These are phyloP conservation scores for Platichthys flesus DNA, from an alignment of 2,113 vertebrate genomes.

Conservation along the genomic window DNA sequence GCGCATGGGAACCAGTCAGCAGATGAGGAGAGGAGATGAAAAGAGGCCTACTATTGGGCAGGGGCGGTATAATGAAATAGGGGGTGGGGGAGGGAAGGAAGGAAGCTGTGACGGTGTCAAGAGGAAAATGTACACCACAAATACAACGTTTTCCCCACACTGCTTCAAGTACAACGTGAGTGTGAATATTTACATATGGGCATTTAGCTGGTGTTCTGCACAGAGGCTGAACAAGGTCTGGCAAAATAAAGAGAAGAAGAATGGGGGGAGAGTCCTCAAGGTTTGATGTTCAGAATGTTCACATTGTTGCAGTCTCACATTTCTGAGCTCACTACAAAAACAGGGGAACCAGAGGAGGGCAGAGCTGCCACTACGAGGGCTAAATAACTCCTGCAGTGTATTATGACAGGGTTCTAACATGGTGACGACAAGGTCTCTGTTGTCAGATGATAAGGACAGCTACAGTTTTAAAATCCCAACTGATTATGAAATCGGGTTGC, in stretches of 20 bases:
- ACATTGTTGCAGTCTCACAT: not conserved
- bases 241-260: not conserved
- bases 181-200: not conserved
- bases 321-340: not conserved
- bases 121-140: too few species aligned
- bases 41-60: slow-evolving; percentile 32
- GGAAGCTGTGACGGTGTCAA: not conserved
- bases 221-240: not conserved
- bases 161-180: not conserved
- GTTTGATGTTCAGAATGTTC: slow-evolving; percentile 5
- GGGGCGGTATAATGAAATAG: not conserved
- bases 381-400: not conserved
- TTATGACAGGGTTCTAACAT: slow-evolving; percentile 1
- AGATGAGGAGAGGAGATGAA: slow-evolving; percentile 37
- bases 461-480: not conserved
- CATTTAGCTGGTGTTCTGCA: slow-evolving; percentile 4
- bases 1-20: slow-evolving; percentile 68
- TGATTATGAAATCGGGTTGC: not conserved
- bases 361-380: not conserved
- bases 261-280: not conserved
- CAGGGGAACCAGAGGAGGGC: not conserved
- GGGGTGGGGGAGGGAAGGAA: not conserved
- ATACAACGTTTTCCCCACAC: not conserved
- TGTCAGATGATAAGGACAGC: slow-evolving; percentile 5
- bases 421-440: slow-evolving; percentile 3